phyloP scores from a whole-genome alignment of 1,140 invertebrate genomes.

The Eurosta solidaginis region DNA sequence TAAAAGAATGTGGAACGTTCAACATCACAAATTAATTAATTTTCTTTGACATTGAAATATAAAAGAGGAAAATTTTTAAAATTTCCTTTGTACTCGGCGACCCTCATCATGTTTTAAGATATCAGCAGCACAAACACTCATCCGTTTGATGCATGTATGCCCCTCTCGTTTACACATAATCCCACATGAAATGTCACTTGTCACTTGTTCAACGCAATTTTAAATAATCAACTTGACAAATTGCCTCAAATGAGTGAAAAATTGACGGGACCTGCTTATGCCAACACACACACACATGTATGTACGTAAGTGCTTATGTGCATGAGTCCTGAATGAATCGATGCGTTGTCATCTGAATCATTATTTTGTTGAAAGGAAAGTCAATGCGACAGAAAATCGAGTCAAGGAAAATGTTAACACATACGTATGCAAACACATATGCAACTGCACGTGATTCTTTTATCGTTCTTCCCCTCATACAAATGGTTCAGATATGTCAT shows the following conservation, averaged over 20 bases:
- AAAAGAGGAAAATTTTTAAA: neutral
- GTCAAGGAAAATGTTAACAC: neutral
- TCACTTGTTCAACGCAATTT: conserved; percentile 32
- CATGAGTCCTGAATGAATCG: neutral
- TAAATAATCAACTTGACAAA: conserved; percentile 39
- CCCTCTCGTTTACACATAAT: neutral
- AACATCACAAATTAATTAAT: conserved; percentile 12
- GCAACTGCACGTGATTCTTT: neutral
- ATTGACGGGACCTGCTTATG: conserved; percentile 6
- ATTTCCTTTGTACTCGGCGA: neutral
- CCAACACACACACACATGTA: neutral
- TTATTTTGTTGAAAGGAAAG: conserved; percentile 8
- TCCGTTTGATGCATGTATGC: neutral
- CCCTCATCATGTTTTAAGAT: neutral
- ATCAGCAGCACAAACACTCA: conserved; percentile 1
- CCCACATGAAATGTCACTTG: conserved; percentile 24
- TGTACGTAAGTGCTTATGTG: neutral
- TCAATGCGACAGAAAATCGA: conserved; percentile 24
- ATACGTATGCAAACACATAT: neutral
- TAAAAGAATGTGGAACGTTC: neutral
- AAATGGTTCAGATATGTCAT: neutral
- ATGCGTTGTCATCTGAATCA: neutral
- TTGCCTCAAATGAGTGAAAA: conserved; percentile 33
- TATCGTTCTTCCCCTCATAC: too few relatives aligned
- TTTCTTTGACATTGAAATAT: neutral